Evolutionary conservation across 2,113 vertebrate species (phyloP).

Genomic region (Gasterosteus nipponicus): DNA sequence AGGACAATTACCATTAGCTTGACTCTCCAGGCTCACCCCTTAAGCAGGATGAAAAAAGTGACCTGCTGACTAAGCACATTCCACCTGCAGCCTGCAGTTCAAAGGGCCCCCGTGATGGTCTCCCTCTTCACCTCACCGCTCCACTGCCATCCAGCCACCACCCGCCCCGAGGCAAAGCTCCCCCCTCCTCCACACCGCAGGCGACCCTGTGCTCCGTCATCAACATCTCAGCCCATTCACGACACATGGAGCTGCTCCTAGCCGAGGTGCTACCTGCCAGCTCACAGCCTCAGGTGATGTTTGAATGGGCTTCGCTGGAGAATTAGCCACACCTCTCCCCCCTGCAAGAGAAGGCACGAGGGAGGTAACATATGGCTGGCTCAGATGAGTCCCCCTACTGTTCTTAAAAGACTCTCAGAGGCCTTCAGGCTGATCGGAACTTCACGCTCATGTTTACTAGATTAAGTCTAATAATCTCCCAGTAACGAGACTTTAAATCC

Average conservation of each 20-base stretch:
- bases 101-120: slow-evolving; percentile 71
- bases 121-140: slow-evolving; percentile 56
- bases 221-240: slow-evolving; percentile 49
- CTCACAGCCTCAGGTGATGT: slow-evolving; percentile 72
- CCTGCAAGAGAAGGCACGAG: slow-evolving; percentile 37
- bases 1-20: slow-evolving; percentile 75
- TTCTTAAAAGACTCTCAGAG: slow-evolving; percentile 56
- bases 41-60: slow-evolving; percentile 75
- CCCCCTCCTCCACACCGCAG: slow-evolving; percentile 65
- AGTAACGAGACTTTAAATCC: slow-evolving; percentile 81
- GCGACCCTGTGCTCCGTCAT: slow-evolving; percentile 75
- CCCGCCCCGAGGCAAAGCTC: slow-evolving; percentile 69
- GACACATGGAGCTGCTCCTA: slow-evolving; percentile 28
- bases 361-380: slow-evolving; percentile 66
- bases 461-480: slow-evolving; percentile 83
- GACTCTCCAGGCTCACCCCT: slow-evolving; percentile 72
- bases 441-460: slow-evolving; percentile 78
- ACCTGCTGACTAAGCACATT: slow-evolving; percentile 80
- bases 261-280: slow-evolving; percentile 64
- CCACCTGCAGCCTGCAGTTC: slow-evolving; percentile 76
- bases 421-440: slow-evolving; percentile 73
- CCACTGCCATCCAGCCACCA: slow-evolving; percentile 53
- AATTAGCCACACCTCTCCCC: slow-evolving; percentile 54
- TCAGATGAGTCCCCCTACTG: slow-evolving; percentile 77
- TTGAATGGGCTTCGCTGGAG: slow-evolving; percentile 60